phyloP scores from a whole-genome alignment of 2,888 invertebrate genomes.

The Lithophane leautieri region DNA sequence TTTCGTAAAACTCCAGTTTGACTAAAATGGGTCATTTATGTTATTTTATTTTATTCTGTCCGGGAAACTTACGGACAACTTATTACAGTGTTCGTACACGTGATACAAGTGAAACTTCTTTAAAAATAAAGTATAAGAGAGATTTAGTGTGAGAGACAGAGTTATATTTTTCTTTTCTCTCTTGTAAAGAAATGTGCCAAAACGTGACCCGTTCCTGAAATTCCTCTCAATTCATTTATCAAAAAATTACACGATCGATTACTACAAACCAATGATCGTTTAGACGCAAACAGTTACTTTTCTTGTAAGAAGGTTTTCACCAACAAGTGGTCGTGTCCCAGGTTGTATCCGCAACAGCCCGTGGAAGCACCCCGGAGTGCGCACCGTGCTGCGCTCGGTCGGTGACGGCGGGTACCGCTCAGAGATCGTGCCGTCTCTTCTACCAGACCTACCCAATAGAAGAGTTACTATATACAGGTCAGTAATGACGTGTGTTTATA shows the following conservation, averaged over 20 bases:
- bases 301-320: neutral
- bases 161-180: neutral
- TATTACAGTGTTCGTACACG: neutral
- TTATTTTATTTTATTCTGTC: neutral
- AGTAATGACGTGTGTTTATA: neutral
- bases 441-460: slow-evolving; percentile 92
- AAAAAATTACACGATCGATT: neutral
- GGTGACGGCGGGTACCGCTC: slow-evolving; percentile 90
- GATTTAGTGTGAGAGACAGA: neutral
- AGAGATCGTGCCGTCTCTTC: slow-evolving; percentile 91
- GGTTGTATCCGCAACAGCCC: slow-evolving; percentile 89
- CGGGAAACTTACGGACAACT: neutral
- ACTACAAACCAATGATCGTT: neutral
- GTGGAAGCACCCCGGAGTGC: slow-evolving; percentile 92
- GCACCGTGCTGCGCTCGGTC: slow-evolving; percentile 87
- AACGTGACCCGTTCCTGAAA: neutral
- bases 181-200: neutral
- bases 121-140: neutral
- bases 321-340: slow-evolving; percentile 54
- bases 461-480: slow-evolving; percentile 82
- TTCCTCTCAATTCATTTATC: neutral
- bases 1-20: neutral
- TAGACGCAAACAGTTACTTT: neutral
- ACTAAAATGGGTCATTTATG: no score
- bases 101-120: neutral